Percentiles rank a stretch among this genome's conserved stretches.
These are phyloP conservation scores for Tachycineta bicolor DNA, from an alignment of 2,113 vertebrate species.

Conservation along the genomic window DNA sequence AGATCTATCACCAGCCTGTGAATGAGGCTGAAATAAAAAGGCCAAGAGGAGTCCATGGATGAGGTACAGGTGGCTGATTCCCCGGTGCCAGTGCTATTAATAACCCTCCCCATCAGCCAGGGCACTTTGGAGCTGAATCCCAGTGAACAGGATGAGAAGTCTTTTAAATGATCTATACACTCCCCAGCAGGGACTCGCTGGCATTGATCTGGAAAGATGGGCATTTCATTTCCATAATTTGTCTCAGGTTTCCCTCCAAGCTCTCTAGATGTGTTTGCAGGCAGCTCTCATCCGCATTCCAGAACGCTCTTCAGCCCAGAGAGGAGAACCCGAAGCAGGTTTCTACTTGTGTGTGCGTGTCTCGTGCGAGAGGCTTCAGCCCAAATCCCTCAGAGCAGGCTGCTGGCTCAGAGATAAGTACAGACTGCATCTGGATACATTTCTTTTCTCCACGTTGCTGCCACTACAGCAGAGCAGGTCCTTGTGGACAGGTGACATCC, in stretches of 20 bases:
- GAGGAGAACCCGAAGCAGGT: not conserved
- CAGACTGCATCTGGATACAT: not conserved
- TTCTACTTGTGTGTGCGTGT: not conserved
- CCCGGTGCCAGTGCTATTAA: not conserved
- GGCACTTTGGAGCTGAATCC: not conserved
- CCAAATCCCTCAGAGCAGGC: not conserved
- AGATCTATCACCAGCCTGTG: not conserved
- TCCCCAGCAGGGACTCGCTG: conserved; percentile 15
- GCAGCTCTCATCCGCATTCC: not conserved
- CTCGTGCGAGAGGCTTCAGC: not conserved
- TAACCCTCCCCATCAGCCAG: not conserved
- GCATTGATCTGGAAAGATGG: conserved; percentile 38
- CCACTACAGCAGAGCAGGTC: not conserved
- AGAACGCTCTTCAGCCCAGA: not conserved
- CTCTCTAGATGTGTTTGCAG: not conserved
- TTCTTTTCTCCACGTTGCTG: not conserved
- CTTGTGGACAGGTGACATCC: not conserved
- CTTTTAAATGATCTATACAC: conserved; percentile 27
- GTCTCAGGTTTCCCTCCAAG: not conserved
- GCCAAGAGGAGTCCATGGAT: not conserved
- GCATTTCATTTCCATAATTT: conserved; percentile 53
- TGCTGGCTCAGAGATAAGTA: not conserved
- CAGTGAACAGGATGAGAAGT: not conserved
- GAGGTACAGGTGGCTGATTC: not conserved
- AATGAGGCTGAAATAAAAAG: not conserved